These are phyloP conservation scores for Calliopum simillimum DNA, from an alignment of 2,888 invertebrate species.

Conservation along the genomic window DNA sequence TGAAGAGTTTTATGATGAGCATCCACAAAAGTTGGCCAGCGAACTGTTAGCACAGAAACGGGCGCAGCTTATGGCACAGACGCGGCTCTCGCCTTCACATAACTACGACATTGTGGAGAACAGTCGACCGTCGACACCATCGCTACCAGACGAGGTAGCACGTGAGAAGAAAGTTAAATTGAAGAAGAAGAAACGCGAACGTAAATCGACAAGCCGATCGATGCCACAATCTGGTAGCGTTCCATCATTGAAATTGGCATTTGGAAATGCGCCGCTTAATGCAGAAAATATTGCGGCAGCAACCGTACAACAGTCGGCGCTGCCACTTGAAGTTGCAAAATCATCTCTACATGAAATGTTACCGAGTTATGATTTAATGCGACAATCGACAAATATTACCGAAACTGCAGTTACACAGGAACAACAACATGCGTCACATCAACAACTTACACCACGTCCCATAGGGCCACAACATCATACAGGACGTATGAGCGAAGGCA, in stretches of 20 bases:
- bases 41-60: slow-evolving; percentile 81
- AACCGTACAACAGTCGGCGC: neutral
- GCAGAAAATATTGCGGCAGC: slow-evolving; percentile 67
- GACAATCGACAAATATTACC: neutral
- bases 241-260: slow-evolving; percentile 42
- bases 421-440: slow-evolving; percentile 35
- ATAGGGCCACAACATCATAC: slow-evolving; percentile 51
- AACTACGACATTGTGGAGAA: slow-evolving; percentile 73
- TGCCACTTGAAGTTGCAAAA: neutral
- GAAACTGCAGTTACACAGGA: slow-evolving; percentile 24
- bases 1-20: slow-evolving; percentile 88
- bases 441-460: slow-evolving; percentile 47
- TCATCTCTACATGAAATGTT: neutral
- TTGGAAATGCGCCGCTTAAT: slow-evolving; percentile 19
- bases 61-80: slow-evolving; percentile 74
- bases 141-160: slow-evolving; percentile 67
- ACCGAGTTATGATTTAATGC: slow-evolving; percentile 23
- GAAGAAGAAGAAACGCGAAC: slow-evolving; percentile 77
- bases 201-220: slow-evolving; percentile 69
- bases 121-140: slow-evolving; percentile 76
- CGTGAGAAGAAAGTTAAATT: slow-evolving; percentile 70
- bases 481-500: slow-evolving; percentile 61
- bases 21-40: slow-evolving; percentile 80
- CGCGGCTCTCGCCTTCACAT: slow-evolving; percentile 74
- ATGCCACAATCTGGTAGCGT: neutral